Percentiles rank a stretch among this genome's conserved stretches.
These are phyloP conservation scores for Gymnothorax reevesii DNA, from an alignment of 2,797 vertebrate species.

Conservation along the genomic window DNA sequence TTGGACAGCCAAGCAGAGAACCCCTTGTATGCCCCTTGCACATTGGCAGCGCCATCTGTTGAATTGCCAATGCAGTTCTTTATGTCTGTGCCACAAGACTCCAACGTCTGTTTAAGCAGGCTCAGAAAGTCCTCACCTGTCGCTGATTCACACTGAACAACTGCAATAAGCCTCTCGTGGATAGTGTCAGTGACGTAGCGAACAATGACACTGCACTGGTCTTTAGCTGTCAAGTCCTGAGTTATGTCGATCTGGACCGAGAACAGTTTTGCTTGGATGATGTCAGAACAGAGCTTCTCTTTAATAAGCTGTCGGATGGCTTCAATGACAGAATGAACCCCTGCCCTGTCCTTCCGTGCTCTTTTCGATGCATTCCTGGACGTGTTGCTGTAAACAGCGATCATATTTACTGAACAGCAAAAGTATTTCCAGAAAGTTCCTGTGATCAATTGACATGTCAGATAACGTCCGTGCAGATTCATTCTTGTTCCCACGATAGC, in stretches of 20 bases:
- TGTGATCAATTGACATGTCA: slow-evolving; percentile 29
- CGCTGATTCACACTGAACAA: slow-evolving; percentile 19
- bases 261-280: slow-evolving; percentile 1
- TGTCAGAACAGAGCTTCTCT: background rate
- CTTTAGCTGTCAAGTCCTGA: too few relatives aligned
- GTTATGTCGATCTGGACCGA: slow-evolving; percentile 14
- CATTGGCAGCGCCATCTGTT: slow-evolving; percentile 3
- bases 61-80: too few relatives aligned
- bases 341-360: background rate
- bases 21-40: slow-evolving; percentile 28
- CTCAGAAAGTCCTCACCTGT: slow-evolving; percentile 9
- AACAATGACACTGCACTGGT: background rate
- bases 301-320: background rate
- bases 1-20: slow-evolving; percentile 23
- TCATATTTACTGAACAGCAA: slow-evolving; percentile 24
- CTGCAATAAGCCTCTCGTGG: too few relatives aligned
- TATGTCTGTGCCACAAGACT: background rate
- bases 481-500: slow-evolving; percentile 6
- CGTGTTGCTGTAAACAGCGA: background rate
- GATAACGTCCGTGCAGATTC: slow-evolving; percentile 25
- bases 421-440: slow-evolving; percentile 38
- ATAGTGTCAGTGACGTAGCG: background rate
- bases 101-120: background rate
- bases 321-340: slow-evolving; percentile 10
- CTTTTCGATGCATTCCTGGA: background rate